Evolutionary conservation across 35 echinoderm and acorn worm genomes (phyloP).

Genomic region (Heliocidaris tuberculata): DNA sequence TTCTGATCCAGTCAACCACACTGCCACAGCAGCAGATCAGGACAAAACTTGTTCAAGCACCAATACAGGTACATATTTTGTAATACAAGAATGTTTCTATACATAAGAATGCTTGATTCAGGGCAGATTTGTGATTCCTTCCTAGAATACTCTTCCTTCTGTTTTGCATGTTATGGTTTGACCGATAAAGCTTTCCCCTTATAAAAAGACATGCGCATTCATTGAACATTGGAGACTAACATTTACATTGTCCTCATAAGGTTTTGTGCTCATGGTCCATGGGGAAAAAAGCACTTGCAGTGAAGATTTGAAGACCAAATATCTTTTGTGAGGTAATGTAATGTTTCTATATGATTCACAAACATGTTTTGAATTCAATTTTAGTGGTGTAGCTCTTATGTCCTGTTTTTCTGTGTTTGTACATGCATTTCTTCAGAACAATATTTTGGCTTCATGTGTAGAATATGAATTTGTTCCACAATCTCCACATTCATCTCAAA

Average conservation of each 20-base stretch:
- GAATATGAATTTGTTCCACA: not conserved
- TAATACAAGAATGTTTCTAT: not conserved
- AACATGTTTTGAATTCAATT: too few relatives aligned
- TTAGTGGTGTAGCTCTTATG: too few relatives aligned
- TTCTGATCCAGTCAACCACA: not conserved
- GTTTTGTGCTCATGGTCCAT: not conserved
- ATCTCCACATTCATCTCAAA: not conserved
- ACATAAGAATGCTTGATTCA: not conserved
- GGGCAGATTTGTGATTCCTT: not conserved
- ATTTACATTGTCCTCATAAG: too few relatives aligned
- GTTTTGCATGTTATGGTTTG: not conserved
- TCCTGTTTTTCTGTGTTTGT: not conserved
- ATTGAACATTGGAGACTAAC: too few relatives aligned
- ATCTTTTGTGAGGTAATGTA: too few relatives aligned
- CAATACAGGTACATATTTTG: conserved; percentile 9
- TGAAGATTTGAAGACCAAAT: not conserved
- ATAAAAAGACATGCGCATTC: too few relatives aligned
- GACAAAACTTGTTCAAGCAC: conserved; percentile 39
- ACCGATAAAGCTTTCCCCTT: too few relatives aligned
- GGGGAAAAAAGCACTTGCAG: not conserved
- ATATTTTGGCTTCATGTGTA: not conserved
- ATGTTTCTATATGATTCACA: too few relatives aligned
- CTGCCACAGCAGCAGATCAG: not conserved
- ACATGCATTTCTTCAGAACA: not conserved
- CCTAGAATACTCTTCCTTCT: not conserved